phyloP scores from a whole-genome alignment of 2,113 vertebrate species.

The Atrichornis clamosus region DNA sequence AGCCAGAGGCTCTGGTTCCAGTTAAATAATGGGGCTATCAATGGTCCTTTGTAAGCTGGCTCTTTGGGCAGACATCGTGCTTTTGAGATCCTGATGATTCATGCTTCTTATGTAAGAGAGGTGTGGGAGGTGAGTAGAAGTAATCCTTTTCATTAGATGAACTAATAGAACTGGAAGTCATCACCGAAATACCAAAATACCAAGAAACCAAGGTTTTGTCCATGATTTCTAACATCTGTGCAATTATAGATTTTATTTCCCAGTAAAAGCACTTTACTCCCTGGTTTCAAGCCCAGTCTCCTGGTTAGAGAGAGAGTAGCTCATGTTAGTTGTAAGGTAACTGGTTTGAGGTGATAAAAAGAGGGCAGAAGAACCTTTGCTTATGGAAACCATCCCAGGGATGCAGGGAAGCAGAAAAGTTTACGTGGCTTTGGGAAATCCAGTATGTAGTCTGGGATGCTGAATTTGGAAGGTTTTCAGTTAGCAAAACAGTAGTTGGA shows the following conservation, averaged over 20 bases:
- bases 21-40: background rate
- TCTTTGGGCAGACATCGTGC: background rate
- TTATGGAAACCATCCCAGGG: background rate
- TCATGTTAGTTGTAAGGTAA: background rate
- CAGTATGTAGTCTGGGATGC: background rate
- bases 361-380: background rate
- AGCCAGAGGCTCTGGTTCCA: background rate
- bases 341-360: background rate
- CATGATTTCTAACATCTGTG: background rate
- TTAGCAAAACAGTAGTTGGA: background rate
- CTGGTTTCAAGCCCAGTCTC: background rate
- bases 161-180: background rate
- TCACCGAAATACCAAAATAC: background rate
- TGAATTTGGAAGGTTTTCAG: background rate
- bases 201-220: background rate
- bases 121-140: background rate
- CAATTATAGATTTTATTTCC: background rate
- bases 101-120: background rate
- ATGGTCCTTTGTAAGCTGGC: background rate
- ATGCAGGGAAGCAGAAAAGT: background rate
- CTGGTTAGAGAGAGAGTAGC: background rate
- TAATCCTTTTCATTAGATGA: background rate
- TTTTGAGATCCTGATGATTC: background rate
- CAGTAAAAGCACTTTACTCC: background rate
- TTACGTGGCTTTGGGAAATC: slow-evolving; percentile 29